Evolutionary conservation across 2,888 invertebrate species (phyloP).

Genomic region (Macrosoma leucophasiata): DNA sequence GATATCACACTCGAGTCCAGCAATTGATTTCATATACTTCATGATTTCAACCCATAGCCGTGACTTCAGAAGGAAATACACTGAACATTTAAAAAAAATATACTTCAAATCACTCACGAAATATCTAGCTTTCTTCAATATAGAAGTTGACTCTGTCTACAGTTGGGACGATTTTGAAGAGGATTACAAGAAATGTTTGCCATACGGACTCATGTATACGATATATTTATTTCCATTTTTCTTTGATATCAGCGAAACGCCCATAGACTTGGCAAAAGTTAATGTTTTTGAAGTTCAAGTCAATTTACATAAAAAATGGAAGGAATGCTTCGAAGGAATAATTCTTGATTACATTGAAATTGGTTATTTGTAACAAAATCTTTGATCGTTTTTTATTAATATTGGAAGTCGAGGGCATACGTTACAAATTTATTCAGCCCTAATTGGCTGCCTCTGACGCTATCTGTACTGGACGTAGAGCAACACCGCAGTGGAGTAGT

Average conservation of each 20-base stretch:
- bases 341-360: slow-evolving; percentile 36
- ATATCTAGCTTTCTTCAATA: slow-evolving; percentile 33
- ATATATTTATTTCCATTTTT: slow-evolving; percentile 32
- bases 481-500: too few species aligned
- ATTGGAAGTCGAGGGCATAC: too few species aligned
- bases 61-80: slow-evolving; percentile 33
- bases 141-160: slow-evolving; percentile 30
- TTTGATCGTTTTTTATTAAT: too few species aligned
- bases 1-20: slow-evolving; percentile 31
- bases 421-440: too few species aligned
- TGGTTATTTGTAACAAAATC: slow-evolving; percentile 23
- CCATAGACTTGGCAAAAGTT: slow-evolving; percentile 30
- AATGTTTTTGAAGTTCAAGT: slow-evolving; percentile 22
- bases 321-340: slow-evolving; percentile 29
- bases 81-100: slow-evolving; percentile 32
- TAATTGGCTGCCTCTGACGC: too few species aligned
- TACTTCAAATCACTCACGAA: slow-evolving; percentile 37
- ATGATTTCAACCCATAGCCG: slow-evolving; percentile 30
- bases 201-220: slow-evolving; percentile 36
- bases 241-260: slow-evolving; percentile 30
- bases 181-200: slow-evolving; percentile 31
- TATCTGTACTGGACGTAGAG: too few species aligned
- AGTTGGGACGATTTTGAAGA: slow-evolving; percentile 35
- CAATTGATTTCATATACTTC: slow-evolving; percentile 34
- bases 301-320: slow-evolving; percentile 30